Percentiles rank a stretch among this genome's conserved stretches.
Conservation (phyloP, 2,113 vertebrate species). For the Pangasianodon gigas region DNA sequence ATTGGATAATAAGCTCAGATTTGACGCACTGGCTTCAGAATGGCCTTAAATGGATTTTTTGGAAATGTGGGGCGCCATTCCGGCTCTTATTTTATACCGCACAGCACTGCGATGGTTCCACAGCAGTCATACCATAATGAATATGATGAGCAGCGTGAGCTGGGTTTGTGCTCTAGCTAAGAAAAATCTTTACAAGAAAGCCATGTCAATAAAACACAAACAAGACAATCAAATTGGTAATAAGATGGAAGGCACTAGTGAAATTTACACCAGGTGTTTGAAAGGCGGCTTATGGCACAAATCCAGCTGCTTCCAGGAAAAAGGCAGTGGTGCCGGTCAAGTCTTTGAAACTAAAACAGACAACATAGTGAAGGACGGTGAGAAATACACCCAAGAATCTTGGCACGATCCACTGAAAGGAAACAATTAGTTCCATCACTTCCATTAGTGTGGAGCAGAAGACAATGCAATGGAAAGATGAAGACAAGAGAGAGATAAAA, state of each 20-base stretch:
- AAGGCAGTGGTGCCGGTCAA: conserved; percentile 26
- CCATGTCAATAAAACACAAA: not conserved
- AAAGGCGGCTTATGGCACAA: conserved; percentile 17
- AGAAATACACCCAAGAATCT: conserved; percentile 36
- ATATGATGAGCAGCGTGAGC: conserved; percentile 9
- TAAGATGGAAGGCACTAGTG: not conserved
- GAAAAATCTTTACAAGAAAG: not conserved
- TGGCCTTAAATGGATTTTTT: conserved; percentile 8
- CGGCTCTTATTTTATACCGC: not conserved
- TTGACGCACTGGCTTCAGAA: not conserved
- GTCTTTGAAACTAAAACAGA: conserved; percentile 49
- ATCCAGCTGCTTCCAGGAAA: not conserved
- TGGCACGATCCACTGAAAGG: conserved; percentile 28
- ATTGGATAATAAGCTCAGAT: conserved; percentile 19
- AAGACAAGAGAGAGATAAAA: conserved; percentile 13
- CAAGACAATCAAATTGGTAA: not conserved
- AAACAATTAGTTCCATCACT: conserved; percentile 43
- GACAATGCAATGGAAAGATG: conserved; percentile 3
- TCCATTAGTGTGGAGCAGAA: conserved; percentile 5
- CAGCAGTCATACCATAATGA: not conserved
- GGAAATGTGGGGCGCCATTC: not conserved
- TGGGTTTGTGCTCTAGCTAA: not conserved
- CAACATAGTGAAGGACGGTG: conserved; percentile 32
- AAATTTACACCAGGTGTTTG: conserved; percentile 26
- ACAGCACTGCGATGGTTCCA: not conserved